phyloP scores from a whole-genome alignment of 2,113 vertebrate species.

The Prolemur simus region DNA sequence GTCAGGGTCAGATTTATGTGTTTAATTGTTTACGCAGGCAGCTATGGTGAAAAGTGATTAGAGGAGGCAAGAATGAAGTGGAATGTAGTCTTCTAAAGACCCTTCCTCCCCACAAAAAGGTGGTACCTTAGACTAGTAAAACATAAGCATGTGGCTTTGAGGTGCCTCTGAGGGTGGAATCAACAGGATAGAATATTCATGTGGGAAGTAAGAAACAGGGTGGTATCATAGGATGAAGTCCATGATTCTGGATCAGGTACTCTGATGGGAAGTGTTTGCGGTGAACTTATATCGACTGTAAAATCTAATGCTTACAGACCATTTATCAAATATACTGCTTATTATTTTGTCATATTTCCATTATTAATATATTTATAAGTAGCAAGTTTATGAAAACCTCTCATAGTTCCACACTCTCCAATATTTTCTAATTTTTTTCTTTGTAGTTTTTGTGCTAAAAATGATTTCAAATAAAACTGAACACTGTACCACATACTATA shows the following conservation, averaged over 20 bases:
- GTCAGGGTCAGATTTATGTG: neutral
- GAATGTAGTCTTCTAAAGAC: neutral
- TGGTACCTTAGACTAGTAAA: neutral
- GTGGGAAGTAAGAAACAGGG: neutral
- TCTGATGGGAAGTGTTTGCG: neutral
- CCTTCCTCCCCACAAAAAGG: accelerated
- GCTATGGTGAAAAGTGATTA: neutral
- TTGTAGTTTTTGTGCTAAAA: conserved; percentile 2
- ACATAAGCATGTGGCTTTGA: neutral
- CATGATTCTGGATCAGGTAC: neutral
- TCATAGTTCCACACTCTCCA: neutral
- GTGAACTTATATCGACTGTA: neutral
- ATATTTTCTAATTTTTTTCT: neutral
- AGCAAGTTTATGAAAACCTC: neutral
- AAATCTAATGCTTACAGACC: neutral
- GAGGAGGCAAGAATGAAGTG: neutral
- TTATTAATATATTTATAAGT: neutral
- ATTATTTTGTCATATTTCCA: conserved; percentile 23
- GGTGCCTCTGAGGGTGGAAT: neutral
- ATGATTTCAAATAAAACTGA: conserved; percentile 39
- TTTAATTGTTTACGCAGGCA: neutral
- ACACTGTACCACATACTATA: neutral
- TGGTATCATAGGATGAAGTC: neutral
- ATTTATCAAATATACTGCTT: neutral
- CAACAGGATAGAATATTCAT: neutral